Base-by-base conservation (phyloP, 2,888 invertebrate species). In the Eupithecia tripunctaria region DNA sequence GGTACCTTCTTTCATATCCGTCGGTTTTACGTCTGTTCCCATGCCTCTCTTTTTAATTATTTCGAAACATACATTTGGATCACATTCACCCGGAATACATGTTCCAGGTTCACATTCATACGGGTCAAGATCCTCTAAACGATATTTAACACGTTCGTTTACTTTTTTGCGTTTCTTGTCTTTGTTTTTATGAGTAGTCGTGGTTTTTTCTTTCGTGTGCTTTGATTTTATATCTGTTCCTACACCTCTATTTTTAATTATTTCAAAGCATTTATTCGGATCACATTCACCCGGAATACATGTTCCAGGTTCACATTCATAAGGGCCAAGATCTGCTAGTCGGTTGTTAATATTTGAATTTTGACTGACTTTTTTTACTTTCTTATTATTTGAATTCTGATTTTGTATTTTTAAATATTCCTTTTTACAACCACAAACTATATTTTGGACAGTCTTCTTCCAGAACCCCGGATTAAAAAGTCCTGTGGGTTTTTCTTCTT, bases 71-170 rank as follows among this genome's bases (percentile, higher is more conserved):
- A 82, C 75, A 65, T 80, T 67, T 29, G 86, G 84, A 76, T 86
- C 78, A 72, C 87, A 88, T 69, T 81, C 68, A 38, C 83, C 83
- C 68, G 86, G 85, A 32, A 81, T 70, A 75, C 86, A 86, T 32
- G 80, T 75, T 21, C 83, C 83, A 29, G 86, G 84, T 79, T 87
- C 86, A 81, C 85, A 87, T 81, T 86, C 84, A 75, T 83, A 82
- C 12, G 85, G 83, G n/a, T 82, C 77, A 43, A 82, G 36, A n/a
- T 32, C 36, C n/a, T 18, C 10, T 36, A 63, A 32, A 62, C 29
- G 27, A 29, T 62, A 29, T 62, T 47, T 47, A 47, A n/a, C 18
- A 18, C 18, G 18, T 21, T 47, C 3, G n/a, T 47, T n/a, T 1
- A 51, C 29, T 18, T 18, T 32, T 62, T 62, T 62, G 15, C 8